Percentiles rank a stretch among this genome's conserved stretches.
phyloP scores from a whole-genome alignment of 23 tunicate genomes.

The Halocynthia roretzi region DNA sequence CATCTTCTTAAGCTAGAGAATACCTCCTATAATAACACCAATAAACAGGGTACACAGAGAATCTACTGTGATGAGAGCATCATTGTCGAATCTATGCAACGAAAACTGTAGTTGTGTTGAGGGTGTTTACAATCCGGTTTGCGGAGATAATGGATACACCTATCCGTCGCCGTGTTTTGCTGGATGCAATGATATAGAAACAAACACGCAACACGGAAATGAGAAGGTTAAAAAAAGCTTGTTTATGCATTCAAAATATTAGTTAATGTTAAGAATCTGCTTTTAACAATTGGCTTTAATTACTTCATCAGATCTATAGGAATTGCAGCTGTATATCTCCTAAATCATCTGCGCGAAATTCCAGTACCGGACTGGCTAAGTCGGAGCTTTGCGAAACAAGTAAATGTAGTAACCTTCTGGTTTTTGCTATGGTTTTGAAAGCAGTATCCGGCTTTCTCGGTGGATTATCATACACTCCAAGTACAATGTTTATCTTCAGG shows the following conservation, averaged over 20 bases:
- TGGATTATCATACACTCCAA: constrained; percentile 1
- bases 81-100: constrained; percentile 29
- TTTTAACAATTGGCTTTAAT: no score
- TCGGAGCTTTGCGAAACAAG: background rate
- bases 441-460: constrained; percentile 1
- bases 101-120: constrained; percentile 37
- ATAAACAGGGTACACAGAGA: background rate
- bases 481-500: constrained; percentile 13
- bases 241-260: background rate
- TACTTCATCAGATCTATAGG: no score
- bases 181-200: constrained; percentile 35
- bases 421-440: background rate
- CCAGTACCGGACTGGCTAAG: no score
- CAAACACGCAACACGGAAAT: background rate
- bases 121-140: constrained; percentile 49
- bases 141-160: constrained; percentile 39
- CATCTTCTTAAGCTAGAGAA: background rate
- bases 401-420: background rate
- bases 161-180: constrained; percentile 74
- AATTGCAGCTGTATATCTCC: no score
- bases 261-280: background rate
- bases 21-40: background rate
- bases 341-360: no score
- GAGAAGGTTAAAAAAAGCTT: background rate
- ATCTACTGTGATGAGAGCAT: no score